phyloP scores from a whole-genome alignment of 2,797 vertebrate species.

The Chelonia mydas region DNA sequence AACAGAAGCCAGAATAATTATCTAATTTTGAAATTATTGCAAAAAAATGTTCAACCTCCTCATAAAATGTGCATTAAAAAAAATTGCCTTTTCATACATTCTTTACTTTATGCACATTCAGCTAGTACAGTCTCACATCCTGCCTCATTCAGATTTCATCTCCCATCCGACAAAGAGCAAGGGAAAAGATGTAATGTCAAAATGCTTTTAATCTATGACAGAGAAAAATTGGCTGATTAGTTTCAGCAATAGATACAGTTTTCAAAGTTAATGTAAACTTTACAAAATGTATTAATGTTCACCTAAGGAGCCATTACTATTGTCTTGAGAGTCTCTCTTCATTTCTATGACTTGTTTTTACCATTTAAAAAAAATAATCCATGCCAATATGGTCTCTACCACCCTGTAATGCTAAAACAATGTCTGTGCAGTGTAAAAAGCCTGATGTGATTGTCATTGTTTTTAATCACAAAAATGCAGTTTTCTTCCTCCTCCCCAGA shows the following conservation, averaged over 20 bases:
- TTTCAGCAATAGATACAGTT: constrained; percentile 22
- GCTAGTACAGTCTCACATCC: neutral
- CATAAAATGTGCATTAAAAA: neutral
- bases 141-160: neutral
- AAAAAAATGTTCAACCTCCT: neutral
- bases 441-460: constrained; percentile 18
- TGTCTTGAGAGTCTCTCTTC: constrained; percentile 14
- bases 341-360: constrained; percentile 10
- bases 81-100: constrained; percentile 4
- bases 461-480: constrained; percentile 45
- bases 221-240: constrained; percentile 30
- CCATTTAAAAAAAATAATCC: constrained; percentile 32
- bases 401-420: constrained; percentile 36
- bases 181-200: neutral
- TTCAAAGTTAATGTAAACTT: constrained; percentile 29
- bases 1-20: neutral
- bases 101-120: neutral
- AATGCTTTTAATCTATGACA: constrained; percentile 13
- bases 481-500: constrained; percentile 47
- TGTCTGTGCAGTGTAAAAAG: constrained; percentile 31
- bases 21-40: neutral
- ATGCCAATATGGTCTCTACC: neutral
- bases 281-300: neutral
- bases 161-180: neutral
- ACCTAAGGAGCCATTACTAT: constrained; percentile 1